Percentiles rank a stretch among this genome's conserved stretches.
Conservation (phyloP, 2,113 vertebrate genomes). For the Sturnira hondurensis region DNA sequence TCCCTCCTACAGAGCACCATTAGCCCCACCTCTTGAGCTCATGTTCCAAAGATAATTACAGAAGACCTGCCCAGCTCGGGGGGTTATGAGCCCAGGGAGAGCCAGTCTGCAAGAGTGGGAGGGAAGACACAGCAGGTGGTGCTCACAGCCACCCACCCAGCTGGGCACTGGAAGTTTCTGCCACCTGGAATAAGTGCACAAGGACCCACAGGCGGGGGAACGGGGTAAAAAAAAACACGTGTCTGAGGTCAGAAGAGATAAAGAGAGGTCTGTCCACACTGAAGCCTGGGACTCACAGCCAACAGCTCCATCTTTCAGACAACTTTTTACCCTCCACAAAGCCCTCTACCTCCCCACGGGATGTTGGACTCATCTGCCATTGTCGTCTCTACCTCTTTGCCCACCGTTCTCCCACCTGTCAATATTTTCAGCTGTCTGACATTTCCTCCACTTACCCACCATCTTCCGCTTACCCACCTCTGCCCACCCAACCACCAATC, state of each 20-base stretch:
- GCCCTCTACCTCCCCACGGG: background rate
- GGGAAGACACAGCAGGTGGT: too few species aligned
- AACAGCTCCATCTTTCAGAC: background rate
- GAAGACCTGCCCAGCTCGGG: conserved; percentile 37
- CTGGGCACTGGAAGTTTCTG: background rate
- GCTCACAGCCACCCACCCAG: background rate
- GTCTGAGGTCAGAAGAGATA: background rate
- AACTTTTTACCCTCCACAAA: background rate
- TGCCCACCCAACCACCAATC: background rate
- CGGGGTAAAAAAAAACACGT: too few species aligned
- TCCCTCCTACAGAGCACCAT: conserved; percentile 39
- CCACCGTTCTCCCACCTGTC: background rate
- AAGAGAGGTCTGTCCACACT: background rate
- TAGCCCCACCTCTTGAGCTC: conserved; percentile 56
- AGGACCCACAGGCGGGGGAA: rapidly evolving
- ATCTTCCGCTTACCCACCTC: background rate
- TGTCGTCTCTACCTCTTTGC: background rate
- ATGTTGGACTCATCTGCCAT: background rate
- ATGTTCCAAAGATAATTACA: conserved; percentile 61
- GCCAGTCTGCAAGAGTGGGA: background rate
- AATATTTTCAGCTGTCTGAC: background rate
- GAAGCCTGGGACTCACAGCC: background rate
- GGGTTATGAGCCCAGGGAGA: conserved; percentile 44
- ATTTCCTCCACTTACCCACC: background rate
- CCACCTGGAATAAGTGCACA: background rate